Evolutionary conservation across 2,113 vertebrate species (phyloP), one percentile per base, ranked within the genome.

Genomic region (Hypocryptadius cinnamomeus): DNA sequence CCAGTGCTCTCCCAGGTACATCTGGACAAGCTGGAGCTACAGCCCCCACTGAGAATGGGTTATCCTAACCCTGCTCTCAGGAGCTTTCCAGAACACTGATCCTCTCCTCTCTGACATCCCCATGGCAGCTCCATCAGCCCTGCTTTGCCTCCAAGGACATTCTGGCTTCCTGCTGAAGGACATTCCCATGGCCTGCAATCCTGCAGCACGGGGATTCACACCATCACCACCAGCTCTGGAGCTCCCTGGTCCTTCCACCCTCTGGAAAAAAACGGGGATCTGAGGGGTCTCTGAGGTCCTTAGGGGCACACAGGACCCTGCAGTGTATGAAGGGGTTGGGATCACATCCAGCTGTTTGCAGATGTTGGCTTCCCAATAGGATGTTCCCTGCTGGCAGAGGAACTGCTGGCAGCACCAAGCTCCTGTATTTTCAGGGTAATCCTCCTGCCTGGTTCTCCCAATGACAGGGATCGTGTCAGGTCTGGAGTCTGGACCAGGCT

Each of bases 401-500:
- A 35, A 12, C 59, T 42, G 57, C 37, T 0, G 0, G 68, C 61
- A 82, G 53, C 60, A 45, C 14, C 66, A 70, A 79, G 72, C 40
- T 35, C 50, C 60, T 50, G 42, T 10, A 5, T 79, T 56, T 92
- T 60, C 77, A 90, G 88, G 85, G 50, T 9, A 78, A 92, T 60
- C 64, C 23, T 65, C 39, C 53, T 77, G 48, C 53, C 76, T 63
- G 64, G 19, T 80, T 85, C 85, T 90, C 76, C 60, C 47, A n/a
- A 0, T 1, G 19, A 80, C 9, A 13, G 88, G 87, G 79, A 88
- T 71, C 0, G 0, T 30, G 44, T 63, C 64, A 91, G 82, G 23
- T 92, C 82, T 83, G 76, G 82, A 90, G 92, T 53, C 39, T 23
- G 54, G 76, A 59, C 60, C 89, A 80, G 54, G 60, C 20, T 88